These are phyloP conservation scores for Porites australiensis DNA, from an alignment of 64 coral and sea anemone species.

Conservation along the genomic window DNA sequence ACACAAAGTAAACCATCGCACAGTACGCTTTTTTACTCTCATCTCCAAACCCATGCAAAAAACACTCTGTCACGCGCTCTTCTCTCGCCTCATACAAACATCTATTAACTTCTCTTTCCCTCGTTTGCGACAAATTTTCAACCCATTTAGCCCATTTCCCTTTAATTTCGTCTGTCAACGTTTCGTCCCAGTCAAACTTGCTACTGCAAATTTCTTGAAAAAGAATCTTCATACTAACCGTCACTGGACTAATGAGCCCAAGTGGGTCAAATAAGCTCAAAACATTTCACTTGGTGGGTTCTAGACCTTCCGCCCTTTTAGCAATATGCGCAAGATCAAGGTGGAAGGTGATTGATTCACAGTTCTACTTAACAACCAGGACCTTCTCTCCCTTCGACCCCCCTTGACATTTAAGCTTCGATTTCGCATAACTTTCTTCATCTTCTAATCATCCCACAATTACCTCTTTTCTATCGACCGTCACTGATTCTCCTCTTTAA, in stretches of 20 bases:
- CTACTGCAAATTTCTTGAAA: slow-evolving; percentile 61
- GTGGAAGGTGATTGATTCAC: too few relatives aligned
- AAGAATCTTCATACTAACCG: slow-evolving; percentile 31
- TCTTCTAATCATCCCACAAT: too few relatives aligned
- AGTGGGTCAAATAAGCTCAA: too few relatives aligned
- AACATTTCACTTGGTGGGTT: too few relatives aligned
- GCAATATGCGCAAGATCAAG: too few relatives aligned
- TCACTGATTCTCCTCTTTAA: too few relatives aligned
- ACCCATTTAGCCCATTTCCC: slow-evolving; percentile 21
- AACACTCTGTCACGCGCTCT: not conserved
- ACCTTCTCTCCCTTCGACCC: too few relatives aligned
- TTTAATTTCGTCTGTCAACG: not conserved
- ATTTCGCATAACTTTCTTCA: too few relatives aligned
- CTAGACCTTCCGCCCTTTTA: too few relatives aligned
- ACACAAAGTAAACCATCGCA: slow-evolving; percentile 21
- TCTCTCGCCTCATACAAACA: not conserved
- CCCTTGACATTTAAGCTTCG: too few relatives aligned
- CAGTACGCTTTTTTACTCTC: not conserved
- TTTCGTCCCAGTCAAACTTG: slow-evolving; percentile 18
- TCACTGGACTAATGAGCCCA: slow-evolving; percentile 37
- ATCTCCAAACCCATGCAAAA: not conserved
- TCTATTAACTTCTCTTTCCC: not conserved
- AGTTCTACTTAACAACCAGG: too few relatives aligned
- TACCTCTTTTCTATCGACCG: too few relatives aligned
- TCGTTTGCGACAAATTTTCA: not conserved